Percentiles rank a stretch among this genome's conserved stretches.
Evolutionary conservation across 2,888 invertebrate genomes (phyloP).

Genomic region (Octonoba sinensis): DNA sequence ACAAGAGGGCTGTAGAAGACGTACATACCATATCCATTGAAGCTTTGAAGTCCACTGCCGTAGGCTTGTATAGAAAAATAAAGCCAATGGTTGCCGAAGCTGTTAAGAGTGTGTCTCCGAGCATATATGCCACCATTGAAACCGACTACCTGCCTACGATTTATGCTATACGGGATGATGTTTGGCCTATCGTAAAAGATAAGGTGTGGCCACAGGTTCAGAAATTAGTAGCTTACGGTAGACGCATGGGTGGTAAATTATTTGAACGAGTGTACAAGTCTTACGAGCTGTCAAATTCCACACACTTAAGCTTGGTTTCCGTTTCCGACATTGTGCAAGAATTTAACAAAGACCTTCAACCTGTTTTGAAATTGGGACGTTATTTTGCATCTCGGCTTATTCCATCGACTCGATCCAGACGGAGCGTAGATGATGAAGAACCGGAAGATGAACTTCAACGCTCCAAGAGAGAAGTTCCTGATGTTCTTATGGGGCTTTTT

Average conservation of each 20-base stretch:
- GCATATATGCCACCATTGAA: neutral
- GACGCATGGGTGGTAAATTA: neutral
- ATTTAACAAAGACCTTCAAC: constrained; percentile 23
- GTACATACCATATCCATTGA: constrained; percentile 21
- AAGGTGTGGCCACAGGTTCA: constrained; percentile 2
- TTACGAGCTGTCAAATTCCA: constrained; percentile 25
- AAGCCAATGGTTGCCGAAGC: neutral
- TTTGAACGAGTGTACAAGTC: constrained; percentile 9
- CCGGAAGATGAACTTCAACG: neutral
- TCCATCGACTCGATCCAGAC: neutral
- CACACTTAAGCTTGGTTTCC: constrained; percentile 27
- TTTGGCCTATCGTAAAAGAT: neutral
- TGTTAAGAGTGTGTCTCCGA: constrained; percentile 7
- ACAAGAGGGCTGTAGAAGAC: neutral
- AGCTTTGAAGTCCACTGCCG: neutral
- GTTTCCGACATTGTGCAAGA: constrained; percentile 19
- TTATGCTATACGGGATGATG: neutral
- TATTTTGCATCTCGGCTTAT: constrained; percentile 22
- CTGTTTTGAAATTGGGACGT: constrained; percentile 27
- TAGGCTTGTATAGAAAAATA: neutral
- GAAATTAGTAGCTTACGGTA: constrained; percentile 9
- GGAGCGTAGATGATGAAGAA: neutral
- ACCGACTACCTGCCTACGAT: neutral
- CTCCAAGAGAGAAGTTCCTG: constrained; percentile 3
- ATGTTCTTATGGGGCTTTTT: neutral